Evolutionary conservation across 2,888 invertebrate genomes (phyloP).

Genomic region (Agriopis leucophaearia): DNA sequence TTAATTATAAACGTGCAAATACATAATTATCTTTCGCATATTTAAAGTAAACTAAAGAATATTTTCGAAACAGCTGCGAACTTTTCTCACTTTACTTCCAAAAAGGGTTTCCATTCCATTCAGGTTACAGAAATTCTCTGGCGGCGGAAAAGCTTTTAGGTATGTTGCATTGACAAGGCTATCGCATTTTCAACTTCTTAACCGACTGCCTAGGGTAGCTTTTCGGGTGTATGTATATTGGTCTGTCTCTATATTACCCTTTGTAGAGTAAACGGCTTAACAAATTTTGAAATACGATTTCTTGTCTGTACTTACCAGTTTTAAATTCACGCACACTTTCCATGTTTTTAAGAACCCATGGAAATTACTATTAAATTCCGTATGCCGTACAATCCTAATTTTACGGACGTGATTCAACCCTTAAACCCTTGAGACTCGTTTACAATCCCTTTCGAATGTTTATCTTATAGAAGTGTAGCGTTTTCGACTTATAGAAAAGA

Average conservation of each 20-base stretch:
- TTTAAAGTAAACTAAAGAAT: constrained; percentile 1
- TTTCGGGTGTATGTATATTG: too few species aligned
- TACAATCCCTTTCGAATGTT: neutral
- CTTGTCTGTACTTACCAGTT: neutral
- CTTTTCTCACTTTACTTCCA: constrained; percentile 11
- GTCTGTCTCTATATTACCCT: too few species aligned
- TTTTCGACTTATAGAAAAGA: neutral
- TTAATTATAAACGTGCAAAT: constrained; percentile 25
- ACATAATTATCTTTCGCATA: constrained; percentile 20
- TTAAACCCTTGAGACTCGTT: neutral
- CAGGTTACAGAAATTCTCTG: constrained; percentile 6
- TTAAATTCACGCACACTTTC: neutral
- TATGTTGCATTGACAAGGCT: constrained; percentile 9
- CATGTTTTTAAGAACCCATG: neutral
- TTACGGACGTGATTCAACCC: constrained; percentile 14
- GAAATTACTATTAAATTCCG: neutral
- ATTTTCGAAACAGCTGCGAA: constrained; percentile 4
- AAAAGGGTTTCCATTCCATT: constrained; percentile 13
- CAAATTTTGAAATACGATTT: neutral
- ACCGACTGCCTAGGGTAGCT: too few species aligned
- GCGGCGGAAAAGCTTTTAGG: constrained; percentile 10
- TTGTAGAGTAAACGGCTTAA: too few species aligned
- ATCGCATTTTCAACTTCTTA: constrained; percentile 10
- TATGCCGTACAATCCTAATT: neutral
- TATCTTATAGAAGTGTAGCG: neutral